These are phyloP conservation scores for Lasioglossum albipes DNA, from an alignment of 1,140 invertebrate species.

Conservation along the genomic window DNA sequence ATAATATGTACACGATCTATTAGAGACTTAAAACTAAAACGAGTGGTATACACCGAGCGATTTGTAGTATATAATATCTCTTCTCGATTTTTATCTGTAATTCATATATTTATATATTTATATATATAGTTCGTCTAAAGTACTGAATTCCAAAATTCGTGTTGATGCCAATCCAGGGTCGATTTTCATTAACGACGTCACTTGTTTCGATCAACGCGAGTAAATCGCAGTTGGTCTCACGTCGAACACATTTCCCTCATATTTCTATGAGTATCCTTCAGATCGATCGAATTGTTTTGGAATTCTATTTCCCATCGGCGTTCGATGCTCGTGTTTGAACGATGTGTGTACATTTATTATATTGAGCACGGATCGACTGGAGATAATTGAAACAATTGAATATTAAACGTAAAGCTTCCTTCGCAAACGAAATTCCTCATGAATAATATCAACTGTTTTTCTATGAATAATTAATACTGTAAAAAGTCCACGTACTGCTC, in stretches of 20 bases:
- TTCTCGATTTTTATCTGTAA: slow-evolving; percentile 20
- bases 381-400: background rate
- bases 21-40: slow-evolving; percentile 34
- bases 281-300: background rate
- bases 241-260: background rate
- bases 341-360: background rate
- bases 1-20: slow-evolving; percentile 60
- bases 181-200: background rate
- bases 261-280: background rate
- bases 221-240: background rate
- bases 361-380: background rate
- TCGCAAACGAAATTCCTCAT: background rate
- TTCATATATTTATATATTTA: slow-evolving; percentile 25
- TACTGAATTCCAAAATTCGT: slow-evolving; percentile 32
- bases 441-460: background rate
- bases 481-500: background rate
- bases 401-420: too few species aligned
- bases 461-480: background rate
- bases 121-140: slow-evolving; percentile 25
- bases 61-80: slow-evolving; percentile 20
- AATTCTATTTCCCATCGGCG: slow-evolving; percentile 5
- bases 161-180: background rate
- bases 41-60: slow-evolving; percentile 46
- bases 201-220: background rate
- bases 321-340: slow-evolving; percentile 10